Conservation (phyloP, 2,113 vertebrate genomes). For the Illadopsis cleaveri region DNA sequence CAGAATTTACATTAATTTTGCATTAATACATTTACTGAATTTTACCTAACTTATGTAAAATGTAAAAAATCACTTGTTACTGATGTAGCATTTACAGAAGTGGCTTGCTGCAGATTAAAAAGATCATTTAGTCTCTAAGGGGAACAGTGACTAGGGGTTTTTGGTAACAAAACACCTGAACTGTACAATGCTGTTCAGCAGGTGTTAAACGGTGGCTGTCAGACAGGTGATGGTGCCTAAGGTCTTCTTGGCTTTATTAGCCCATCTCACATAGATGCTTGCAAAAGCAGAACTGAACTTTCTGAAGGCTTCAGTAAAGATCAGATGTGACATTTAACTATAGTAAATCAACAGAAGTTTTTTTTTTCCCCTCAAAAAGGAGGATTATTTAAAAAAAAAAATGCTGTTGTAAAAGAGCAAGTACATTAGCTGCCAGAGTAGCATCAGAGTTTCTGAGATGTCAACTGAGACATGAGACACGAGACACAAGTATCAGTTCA, state of each 20-base stretch:
- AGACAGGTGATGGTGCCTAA: accelerated
- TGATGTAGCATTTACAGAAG: not conserved
- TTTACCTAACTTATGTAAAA: not conserved
- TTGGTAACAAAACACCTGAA: not conserved
- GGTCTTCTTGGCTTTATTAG: not conserved
- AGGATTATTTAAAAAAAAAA: not conserved
- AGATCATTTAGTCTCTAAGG: not conserved
- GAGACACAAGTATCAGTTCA: not conserved
- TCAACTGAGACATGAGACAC: not conserved
- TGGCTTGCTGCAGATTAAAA: not conserved
- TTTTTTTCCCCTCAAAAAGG: not conserved
- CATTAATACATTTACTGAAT: not conserved
- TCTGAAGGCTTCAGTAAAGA: not conserved
- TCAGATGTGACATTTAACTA: not conserved
- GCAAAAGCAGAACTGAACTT: not conserved
- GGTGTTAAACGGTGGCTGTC: too few species aligned
- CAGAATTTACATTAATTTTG: accelerated
- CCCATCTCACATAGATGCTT: not conserved
- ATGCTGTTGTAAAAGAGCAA: not conserved
- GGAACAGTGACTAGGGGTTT: not conserved
- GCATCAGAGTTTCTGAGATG: not conserved
- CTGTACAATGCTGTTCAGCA: not conserved
- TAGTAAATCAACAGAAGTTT: not conserved
- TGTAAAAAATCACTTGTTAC: not conserved
- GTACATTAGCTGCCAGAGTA: not conserved